These are phyloP conservation scores for Emydoidea blandingii DNA, from an alignment of 2,797 vertebrate genomes.

Conservation along the genomic window DNA sequence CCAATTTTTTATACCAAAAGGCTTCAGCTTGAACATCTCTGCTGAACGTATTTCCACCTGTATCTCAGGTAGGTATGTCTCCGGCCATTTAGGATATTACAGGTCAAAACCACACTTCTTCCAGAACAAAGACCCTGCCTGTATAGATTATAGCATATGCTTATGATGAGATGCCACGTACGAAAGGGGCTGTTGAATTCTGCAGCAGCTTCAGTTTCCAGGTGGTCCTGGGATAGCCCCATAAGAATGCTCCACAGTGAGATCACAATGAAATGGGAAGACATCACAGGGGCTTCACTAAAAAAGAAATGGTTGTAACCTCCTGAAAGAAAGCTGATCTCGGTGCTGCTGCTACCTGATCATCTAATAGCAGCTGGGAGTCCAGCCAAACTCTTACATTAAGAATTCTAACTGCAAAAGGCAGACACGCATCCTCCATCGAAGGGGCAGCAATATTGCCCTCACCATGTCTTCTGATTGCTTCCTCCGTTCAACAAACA, in stretches of 20 bases:
- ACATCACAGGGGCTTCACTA: constrained; percentile 24
- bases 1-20: neutral
- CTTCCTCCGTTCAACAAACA: neutral
- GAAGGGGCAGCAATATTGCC: neutral
- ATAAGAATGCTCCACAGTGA: neutral
- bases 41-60: neutral
- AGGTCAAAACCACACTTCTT: neutral
- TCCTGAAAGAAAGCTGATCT: neutral
- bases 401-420: neutral
- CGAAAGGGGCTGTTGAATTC: neutral
- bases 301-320: neutral
- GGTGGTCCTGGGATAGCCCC: neutral
- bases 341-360: neutral
- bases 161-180: neutral
- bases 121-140: neutral
- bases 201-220: constrained; percentile 18
- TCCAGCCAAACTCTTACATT: neutral
- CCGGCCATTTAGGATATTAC: neutral
- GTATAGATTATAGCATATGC: neutral
- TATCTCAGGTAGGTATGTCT: neutral
- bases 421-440: neutral
- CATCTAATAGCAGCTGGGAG: constrained; percentile 1
- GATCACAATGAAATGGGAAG: constrained; percentile 11
- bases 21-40: neutral
- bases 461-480: neutral